Percentiles rank a stretch among this genome's conserved stretches.
These are phyloP conservation scores for Etheostoma spectabile DNA, from an alignment of 2,113 vertebrate species.

Conservation along the genomic window DNA sequence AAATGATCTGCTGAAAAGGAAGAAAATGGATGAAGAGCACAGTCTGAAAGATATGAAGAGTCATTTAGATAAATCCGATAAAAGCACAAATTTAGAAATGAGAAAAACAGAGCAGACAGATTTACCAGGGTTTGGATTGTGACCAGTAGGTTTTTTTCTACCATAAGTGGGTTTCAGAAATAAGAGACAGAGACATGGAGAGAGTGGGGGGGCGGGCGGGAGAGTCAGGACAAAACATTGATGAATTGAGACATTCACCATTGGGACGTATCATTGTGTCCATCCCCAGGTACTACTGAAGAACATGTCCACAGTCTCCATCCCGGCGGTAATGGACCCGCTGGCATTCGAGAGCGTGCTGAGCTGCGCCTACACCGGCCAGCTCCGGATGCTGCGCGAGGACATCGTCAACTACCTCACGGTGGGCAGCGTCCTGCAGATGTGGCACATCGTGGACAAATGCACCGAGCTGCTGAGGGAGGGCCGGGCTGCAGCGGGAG, in stretches of 20 bases:
- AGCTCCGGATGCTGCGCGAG: conserved; percentile 88
- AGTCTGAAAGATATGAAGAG: not conserved
- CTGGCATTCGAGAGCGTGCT: conserved; percentile 92
- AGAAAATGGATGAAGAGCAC: not conserved
- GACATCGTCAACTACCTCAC: conserved; percentile 96
- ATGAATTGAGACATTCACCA: too few relatives aligned
- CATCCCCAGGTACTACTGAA: conserved; percentile 90
- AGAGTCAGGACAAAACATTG: not conserved
- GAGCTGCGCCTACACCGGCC: conserved; percentile 92
- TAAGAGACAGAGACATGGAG: not conserved
- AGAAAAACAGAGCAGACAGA: not conserved
- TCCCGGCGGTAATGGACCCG: conserved; percentile 92
- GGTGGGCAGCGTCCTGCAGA: conserved; percentile 94
- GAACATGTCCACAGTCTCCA: conserved; percentile 90
- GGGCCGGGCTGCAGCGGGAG: conserved; percentile 56
- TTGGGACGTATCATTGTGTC: not conserved
- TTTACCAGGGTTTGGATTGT: not conserved
- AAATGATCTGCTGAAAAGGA: not conserved
- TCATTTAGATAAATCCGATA: not conserved
- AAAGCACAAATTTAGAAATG: not conserved
- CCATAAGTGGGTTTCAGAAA: not conserved
- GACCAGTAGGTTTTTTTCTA: not conserved
- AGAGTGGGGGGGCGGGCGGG: not conserved
- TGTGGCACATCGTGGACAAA: conserved; percentile 98
- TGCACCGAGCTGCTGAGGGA: conserved; percentile 93